Base-by-base conservation (phyloP, 1,140 invertebrate genomes). In the Fopius arisanus region DNA sequence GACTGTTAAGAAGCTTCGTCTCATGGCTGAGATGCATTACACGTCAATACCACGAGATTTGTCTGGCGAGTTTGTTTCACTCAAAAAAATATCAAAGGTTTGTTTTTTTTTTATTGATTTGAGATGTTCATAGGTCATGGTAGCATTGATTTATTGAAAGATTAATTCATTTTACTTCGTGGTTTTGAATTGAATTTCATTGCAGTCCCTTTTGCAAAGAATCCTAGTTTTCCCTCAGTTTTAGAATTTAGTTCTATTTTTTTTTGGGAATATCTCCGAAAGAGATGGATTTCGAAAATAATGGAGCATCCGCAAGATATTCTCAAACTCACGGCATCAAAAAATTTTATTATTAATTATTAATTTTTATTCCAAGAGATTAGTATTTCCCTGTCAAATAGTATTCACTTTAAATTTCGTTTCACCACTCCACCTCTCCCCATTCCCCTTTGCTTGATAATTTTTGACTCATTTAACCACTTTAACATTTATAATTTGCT, bases 1-100 rank as follows among this genome's bases (percentile, higher is more conserved):
- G 70, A 78, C 78, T 79, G 71, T 69, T 78, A 80, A 80, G 73
- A 72, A 73, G 63, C 73, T 63, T 73, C 23, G 75, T 75, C 78
- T 79, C 79, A 84, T 84, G 81, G 83, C 82, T 83, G 79, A 86
- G 74, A 88, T 90, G 89, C 88, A 88, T 80, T 90, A 90, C 79
- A 87, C 87, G 75, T 88, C 90, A 79, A 89, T 90, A 82, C 87
- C 88, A 62, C 83, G 85, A 63, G 88, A 90, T 81, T 80, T 90
- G 70, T 89, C 89, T 29, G 85, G 83, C 73, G 86, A 89, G 70
- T 88, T 86, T 77, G 82, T 90, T 69, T 83, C 88, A 74, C 78
- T 87, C 70, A 81, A 89, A 31, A 81, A 82, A 70, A 83, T 89
- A 66, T 83, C 85, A 73, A 85, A 89, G 82, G 89, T 89, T 81